Evolutionary conservation across 2,888 invertebrate species (phyloP).

Genomic region (Rhyacophila evoluta): DNA sequence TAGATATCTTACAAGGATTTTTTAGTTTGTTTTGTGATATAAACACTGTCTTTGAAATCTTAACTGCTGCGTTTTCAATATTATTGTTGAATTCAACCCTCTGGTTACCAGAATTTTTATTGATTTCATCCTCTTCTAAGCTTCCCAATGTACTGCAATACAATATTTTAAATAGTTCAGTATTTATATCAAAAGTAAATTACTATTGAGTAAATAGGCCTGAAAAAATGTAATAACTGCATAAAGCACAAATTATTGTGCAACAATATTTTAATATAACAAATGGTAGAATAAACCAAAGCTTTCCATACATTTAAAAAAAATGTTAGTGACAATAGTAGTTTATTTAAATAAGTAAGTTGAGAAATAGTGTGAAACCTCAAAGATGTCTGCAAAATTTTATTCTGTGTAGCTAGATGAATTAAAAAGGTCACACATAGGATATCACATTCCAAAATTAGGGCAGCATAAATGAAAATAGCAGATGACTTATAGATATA

Average conservation of each 20-base stretch:
- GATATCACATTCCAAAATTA: slow-evolving; percentile 28
- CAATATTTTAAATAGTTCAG: too few species aligned
- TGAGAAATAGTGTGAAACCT: slow-evolving; percentile 11
- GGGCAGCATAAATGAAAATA: slow-evolving; percentile 11
- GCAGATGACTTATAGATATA: slow-evolving; percentile 28
- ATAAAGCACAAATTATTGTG: too few species aligned
- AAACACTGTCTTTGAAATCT: neutral
- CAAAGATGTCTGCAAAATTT: slow-evolving; percentile 18
- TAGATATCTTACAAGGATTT: neutral
- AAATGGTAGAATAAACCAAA: too few species aligned
- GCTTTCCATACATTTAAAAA: too few species aligned
- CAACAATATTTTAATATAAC: too few species aligned
- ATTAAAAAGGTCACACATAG: slow-evolving; percentile 30
- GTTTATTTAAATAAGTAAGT: too few species aligned
- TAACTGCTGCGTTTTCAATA: neutral
- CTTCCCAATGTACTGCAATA: neutral
- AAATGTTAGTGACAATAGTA: too few species aligned
- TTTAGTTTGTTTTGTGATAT: neutral
- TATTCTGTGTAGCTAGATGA: slow-evolving; percentile 36
- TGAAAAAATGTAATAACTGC: too few species aligned
- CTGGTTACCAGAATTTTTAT: neutral
- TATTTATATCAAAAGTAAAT: too few species aligned
- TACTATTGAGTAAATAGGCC: too few species aligned
- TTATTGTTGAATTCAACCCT: neutral
- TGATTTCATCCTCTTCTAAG: neutral